Evolutionary conservation across 1,140 invertebrate genomes (phyloP), one percentile per base, ranked within the genome.

Genomic region (Zaprionus camerounensis): DNA sequence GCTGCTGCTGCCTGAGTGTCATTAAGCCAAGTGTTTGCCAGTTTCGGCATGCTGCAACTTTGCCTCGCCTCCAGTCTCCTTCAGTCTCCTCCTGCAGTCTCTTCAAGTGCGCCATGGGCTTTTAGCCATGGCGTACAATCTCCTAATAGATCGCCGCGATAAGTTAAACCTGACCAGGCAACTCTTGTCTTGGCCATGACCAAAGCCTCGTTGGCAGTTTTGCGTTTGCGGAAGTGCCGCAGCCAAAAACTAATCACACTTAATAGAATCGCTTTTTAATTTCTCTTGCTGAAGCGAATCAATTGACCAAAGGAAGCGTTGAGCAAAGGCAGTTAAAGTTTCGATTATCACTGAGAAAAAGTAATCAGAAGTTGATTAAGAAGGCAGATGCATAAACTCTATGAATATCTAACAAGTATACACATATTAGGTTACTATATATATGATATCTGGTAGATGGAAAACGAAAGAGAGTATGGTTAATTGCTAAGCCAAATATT

Each of bases 11-110:
- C n/a, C n/a, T 49, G 83, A 86, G 84, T 80, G 80, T 86, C 82
- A 86, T 86, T 86, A 87, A 80, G 72, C 78, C 69, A 80, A 86
- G 80, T 86, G 80, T 86, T 83, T 86, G 83, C 80, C 82, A 75
- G 51, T 71, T 65, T 15, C 53, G 24, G 26, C 20, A 20, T 15
- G 22, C 51, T 20, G 20, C 20, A 20, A 20, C 20, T 20, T 20
- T 20, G 20, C 20, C 20, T 20, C 20, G 20, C 20, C 20, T 20
- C 20, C 20, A 20, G 20, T 20, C 20, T 20, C 20, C 20, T 20
- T 20, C 20, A 20, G 36, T 9, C 34, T 12, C 34, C 36, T 15
- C 1, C 24, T 4, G 4, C 4, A 7, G 34, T 22, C 7, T 17
- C 17, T 36, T 75, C 55, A 73, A 86, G 76, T 82, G 79, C 72